Evolutionary conservation across 2,888 invertebrate species (phyloP).

Genomic region (Dryocosmus kuriphilus): DNA sequence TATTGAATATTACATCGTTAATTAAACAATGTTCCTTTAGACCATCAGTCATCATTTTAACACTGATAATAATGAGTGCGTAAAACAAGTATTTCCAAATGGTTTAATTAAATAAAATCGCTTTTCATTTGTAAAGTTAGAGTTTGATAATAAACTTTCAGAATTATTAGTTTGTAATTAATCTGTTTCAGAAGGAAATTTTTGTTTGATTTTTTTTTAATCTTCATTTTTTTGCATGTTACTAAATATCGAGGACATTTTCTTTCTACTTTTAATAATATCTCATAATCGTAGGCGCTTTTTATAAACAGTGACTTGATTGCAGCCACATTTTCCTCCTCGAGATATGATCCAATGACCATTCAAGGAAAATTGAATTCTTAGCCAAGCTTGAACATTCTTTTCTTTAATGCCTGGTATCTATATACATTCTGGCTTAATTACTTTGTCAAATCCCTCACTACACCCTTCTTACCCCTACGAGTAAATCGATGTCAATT

Average conservation of each 20-base stretch:
- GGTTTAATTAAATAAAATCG: neutral
- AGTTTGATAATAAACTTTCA: too few species aligned
- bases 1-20: slow-evolving; percentile 19
- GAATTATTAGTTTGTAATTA: neutral
- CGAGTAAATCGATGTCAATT: slow-evolving; percentile 1
- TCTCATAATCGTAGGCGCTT: neutral
- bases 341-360: neutral
- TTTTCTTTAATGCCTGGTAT: neutral
- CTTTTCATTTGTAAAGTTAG: neutral
- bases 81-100: neutral
- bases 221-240: neutral
- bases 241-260: too few species aligned
- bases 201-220: neutral
- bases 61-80: neutral
- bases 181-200: neutral
- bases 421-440: neutral
- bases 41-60: slow-evolving; percentile 5
- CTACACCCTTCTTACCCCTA: neutral
- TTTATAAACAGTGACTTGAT: neutral
- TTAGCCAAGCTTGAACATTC: neutral
- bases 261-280: neutral
- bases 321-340: neutral
- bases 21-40: slow-evolving; percentile 12
- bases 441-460: neutral
- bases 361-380: neutral